Percentiles rank a stretch among this genome's conserved stretches.
Conservation (phyloP, 2,113 vertebrate species). For the Rana temporaria region DNA sequence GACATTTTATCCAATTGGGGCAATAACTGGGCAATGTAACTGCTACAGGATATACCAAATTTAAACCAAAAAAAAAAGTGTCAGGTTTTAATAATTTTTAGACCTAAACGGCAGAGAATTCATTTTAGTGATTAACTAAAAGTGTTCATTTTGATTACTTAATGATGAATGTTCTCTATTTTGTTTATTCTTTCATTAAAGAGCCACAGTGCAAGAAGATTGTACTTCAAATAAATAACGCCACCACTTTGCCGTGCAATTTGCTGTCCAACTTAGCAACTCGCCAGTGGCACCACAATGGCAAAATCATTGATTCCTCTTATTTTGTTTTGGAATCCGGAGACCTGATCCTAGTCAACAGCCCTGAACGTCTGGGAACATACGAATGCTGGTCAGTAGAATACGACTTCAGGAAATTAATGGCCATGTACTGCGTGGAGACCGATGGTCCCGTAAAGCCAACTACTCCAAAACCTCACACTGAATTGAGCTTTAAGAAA, state of each 20-base stretch:
- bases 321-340: constrained; percentile 83
- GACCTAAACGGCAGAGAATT: too few species aligned
- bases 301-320: constrained; percentile 70
- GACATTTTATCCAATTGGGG: too few species aligned
- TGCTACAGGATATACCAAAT: too few species aligned
- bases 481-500: neutral
- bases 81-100: too few species aligned
- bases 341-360: constrained; percentile 86
- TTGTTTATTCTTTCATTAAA: constrained; percentile 57
- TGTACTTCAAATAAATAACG: constrained; percentile 79
- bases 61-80: too few species aligned
- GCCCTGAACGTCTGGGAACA: constrained; percentile 74
- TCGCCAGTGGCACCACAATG: constrained; percentile 80
- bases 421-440: constrained; percentile 87
- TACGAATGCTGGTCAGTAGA: constrained; percentile 95
- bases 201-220: constrained; percentile 76
- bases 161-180: neutral
- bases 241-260: constrained; percentile 82
- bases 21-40: too few species aligned
- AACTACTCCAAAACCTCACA: constrained; percentile 34
- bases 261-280: constrained; percentile 90
- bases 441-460: constrained; percentile 67
- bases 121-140: too few species aligned
- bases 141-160: too few species aligned
- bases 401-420: constrained; percentile 84